Evolutionary conservation across 2,888 invertebrate species (phyloP).

Genomic region (Pterobdella sp.): DNA sequence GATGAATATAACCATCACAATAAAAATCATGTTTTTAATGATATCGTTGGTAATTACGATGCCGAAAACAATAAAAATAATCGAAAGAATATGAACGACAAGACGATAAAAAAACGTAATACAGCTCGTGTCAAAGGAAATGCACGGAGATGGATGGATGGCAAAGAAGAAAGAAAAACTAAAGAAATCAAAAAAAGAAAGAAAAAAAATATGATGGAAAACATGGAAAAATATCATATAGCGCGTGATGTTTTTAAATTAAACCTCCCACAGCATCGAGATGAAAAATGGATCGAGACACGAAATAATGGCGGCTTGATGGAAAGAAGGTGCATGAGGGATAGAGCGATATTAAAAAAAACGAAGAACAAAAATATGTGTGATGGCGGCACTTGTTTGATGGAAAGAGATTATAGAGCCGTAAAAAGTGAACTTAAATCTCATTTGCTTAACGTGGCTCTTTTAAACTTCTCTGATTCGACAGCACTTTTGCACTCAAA

Average conservation of each 20-base stretch:
- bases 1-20: background rate
- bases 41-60: background rate
- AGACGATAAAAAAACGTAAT: background rate
- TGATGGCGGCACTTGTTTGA: no score
- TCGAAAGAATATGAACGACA: background rate
- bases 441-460: no score
- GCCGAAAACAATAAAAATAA: background rate
- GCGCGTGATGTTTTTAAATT: no score
- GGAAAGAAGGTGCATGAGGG: background rate
- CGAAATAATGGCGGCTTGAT: background rate
- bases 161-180: background rate
- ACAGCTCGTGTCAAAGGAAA: background rate
- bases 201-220: background rate
- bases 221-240: background rate
- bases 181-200: background rate
- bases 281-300: background rate
- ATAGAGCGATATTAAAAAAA: background rate
- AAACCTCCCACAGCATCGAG: background rate
- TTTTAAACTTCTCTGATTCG: no score
- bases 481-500: no score
- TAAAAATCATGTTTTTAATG: background rate
- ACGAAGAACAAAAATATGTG: background rate
- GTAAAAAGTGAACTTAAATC: no score
- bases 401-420: no score
- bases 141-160: background rate